These are phyloP conservation scores for Aricia artaxerxes DNA, from an alignment of 2,888 invertebrate species.

Conservation along the genomic window DNA sequence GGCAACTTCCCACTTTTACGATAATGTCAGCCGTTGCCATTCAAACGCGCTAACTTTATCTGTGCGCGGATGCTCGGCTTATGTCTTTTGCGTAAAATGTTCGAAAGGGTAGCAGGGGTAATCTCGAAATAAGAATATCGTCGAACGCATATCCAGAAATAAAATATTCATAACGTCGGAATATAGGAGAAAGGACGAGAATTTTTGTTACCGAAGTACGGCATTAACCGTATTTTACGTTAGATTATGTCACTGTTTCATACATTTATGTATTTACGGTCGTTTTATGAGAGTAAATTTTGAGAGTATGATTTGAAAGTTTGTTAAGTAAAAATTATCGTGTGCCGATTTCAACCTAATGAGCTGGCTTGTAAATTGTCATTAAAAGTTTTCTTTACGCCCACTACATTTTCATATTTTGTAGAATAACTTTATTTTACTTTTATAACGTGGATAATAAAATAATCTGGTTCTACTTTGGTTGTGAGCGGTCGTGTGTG, in stretches of 20 bases:
- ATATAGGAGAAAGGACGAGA: constrained; percentile 12
- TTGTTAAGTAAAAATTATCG: neutral
- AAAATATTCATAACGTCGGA: constrained; percentile 28
- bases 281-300: neutral
- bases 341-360: neutral
- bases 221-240: constrained; percentile 17
- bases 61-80: constrained; percentile 73
- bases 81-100: constrained; percentile 55
- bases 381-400: neutral
- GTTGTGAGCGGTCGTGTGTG: too few relatives aligned
- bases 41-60: constrained; percentile 79
- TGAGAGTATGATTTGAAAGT: neutral
- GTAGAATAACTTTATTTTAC: neutral
- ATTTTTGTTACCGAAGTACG: constrained; percentile 3
- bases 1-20: constrained; percentile 79
- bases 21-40: constrained; percentile 80
- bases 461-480: too few relatives aligned
- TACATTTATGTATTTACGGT: constrained; percentile 10
- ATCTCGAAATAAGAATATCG: constrained; percentile 30
- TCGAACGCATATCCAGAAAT: constrained; percentile 27
- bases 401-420: neutral
- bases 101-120: constrained; percentile 28
- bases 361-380: neutral
- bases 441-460: neutral
- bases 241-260: constrained; percentile 17